Percentiles rank a stretch among this genome's conserved stretches.
These are phyloP conservation scores for Otolemur garnettii DNA, from an alignment of 2,113 vertebrate genomes.

Conservation along the genomic window DNA sequence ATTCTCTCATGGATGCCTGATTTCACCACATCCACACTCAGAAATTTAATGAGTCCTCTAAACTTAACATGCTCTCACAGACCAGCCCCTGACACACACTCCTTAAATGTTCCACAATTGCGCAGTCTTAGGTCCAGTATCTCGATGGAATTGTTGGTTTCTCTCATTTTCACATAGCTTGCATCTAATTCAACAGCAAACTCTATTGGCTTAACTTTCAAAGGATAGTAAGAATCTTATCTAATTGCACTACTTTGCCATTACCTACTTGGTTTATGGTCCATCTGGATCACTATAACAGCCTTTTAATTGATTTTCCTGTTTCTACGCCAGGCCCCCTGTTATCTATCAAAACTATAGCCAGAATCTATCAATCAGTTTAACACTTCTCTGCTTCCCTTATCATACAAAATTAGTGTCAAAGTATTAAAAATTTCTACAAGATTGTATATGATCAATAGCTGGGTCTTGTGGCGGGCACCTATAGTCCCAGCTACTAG, in stretches of 20 bases:
- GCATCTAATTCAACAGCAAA: background rate
- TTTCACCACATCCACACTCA: background rate
- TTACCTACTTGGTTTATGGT: background rate
- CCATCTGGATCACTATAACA: slow-evolving; percentile 4
- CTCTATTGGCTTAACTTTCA: slow-evolving; percentile 11
- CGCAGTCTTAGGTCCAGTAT: background rate
- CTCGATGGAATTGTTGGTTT: background rate
- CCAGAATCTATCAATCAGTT: background rate
- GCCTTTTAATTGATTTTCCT: slow-evolving; percentile 47
- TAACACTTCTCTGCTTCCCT: background rate
- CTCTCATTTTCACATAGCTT: background rate
- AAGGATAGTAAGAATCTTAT: background rate
- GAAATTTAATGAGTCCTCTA: background rate
- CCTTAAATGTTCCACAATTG: background rate
- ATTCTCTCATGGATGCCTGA: background rate
- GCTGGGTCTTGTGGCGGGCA: too few species aligned
- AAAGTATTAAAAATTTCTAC: background rate
- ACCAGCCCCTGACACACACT: rapidly evolving
- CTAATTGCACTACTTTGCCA: background rate
- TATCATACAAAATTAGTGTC: background rate
- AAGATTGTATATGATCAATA: background rate
- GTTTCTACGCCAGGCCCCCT: background rate
- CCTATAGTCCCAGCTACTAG: too few species aligned
- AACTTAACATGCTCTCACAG: background rate
- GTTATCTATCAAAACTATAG: slow-evolving; percentile 6